Percentiles rank a stretch among this genome's conserved stretches.
Conservation (phyloP, 2,113 vertebrate genomes). For the Crotalus tigris region DNA sequence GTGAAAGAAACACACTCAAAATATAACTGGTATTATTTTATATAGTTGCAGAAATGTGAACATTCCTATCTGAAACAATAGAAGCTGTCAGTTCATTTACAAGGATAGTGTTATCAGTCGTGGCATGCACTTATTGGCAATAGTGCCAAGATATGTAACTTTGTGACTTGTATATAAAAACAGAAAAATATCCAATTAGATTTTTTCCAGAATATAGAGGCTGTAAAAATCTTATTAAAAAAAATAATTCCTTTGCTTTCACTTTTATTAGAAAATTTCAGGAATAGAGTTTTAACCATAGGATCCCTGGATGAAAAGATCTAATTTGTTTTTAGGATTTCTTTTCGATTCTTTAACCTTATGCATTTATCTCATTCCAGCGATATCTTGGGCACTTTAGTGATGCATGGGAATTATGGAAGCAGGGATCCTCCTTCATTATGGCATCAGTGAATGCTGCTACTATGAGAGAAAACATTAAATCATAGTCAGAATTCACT, state of each 20-base stretch:
- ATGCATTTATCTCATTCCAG: not conserved
- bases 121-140: not conserved
- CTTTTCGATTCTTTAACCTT: not conserved
- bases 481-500: not conserved
- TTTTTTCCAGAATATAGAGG: not conserved
- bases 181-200: not conserved
- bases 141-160: not conserved
- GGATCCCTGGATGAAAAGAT: not conserved
- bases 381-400: not conserved
- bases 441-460: not conserved
- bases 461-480: not conserved
- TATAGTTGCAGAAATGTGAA: not conserved
- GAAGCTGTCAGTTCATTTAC: not conserved
- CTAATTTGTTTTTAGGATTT: not conserved
- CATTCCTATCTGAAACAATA: not conserved
- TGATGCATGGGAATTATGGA: not conserved
- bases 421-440: not conserved
- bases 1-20: not conserved
- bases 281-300: not conserved
- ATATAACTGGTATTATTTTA: not conserved
- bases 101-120: not conserved
- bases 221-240: not conserved
- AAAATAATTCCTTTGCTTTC: not conserved
- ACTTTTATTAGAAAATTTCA: not conserved
- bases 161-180: not conserved